Evolutionary conservation across 1,140 invertebrate genomes (phyloP), one percentile per base, ranked within the genome.

Genomic region (Drosophila athabasca): DNA sequence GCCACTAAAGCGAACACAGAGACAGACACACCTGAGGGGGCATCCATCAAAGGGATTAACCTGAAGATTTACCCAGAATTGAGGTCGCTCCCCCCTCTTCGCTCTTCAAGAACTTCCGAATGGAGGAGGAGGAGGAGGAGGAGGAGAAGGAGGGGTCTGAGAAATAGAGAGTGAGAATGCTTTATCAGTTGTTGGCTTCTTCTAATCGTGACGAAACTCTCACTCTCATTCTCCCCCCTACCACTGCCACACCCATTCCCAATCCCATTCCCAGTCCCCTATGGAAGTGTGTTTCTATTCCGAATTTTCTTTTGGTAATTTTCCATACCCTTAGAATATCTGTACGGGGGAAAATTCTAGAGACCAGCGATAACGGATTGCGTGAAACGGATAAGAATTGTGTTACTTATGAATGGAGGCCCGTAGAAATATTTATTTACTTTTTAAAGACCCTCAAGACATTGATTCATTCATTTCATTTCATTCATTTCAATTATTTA

Each of bases 1-100:
- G 17, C 43, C 24, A 45, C 9, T 24, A 19, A 24, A 43, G 22
- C 35, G 22, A 17, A 29, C 6, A 61, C 26, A 29, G 3, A 61
- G 11, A 13, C 29, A 29, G 54, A 17, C 17, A 54, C 68, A 64
- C 60, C 60, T 64, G 61, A 49, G 66, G 61, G 44, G 51, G 44
- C 31, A 73, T 73, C 70, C 39, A 73, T 71, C 70, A 73, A 50
- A 19, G 45, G 51, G 57, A 62, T 71, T 62, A 50, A 41, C 45
- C 22, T 2, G 49, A 43, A 49, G 50, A 61, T 55, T 71, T 29
- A 15, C 17, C 17, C 19, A 24, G 35, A 17, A 69, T 43, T 19
- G 44, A 17, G 39, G 66, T 44, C 61, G 50, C 41, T 11, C 11
- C 53, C n/a, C 15, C 9, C 3, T 8, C 17, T 6, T 0, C 3